Conservation (phyloP, 23 tunicate species). For the Trididemnum nubilum region DNA sequence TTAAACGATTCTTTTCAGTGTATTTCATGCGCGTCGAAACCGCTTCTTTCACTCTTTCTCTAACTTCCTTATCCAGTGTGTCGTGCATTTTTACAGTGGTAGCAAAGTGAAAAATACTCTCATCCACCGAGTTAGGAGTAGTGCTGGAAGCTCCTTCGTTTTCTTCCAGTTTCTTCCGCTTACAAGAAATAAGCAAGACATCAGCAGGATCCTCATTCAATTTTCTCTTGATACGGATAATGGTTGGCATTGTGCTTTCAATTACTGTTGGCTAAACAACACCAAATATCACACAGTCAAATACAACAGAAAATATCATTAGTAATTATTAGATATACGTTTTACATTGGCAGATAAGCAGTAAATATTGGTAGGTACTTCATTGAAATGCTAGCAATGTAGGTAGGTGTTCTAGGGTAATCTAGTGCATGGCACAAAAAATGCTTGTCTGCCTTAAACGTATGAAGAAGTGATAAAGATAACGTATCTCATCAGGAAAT, state of each 20-base stretch:
- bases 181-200: constrained; percentile 76
- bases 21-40: neutral
- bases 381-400: no score
- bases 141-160: constrained; percentile 34
- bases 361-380: no score
- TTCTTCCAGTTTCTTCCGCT: constrained; percentile 52
- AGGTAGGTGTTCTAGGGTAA: no score
- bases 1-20: neutral
- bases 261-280: constrained; percentile 1
- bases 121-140: constrained; percentile 61
- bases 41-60: constrained; percentile 60
- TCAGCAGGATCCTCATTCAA: constrained; percentile 70
- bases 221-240: constrained; percentile 78
- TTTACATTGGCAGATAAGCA: no score
- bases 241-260: constrained; percentile 56
- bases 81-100: constrained; percentile 43
- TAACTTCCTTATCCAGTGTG: constrained; percentile 42
- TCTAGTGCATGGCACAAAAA: no score
- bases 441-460: no score
- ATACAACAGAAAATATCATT: no score
- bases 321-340: no score
- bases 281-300: no score
- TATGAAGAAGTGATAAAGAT: no score
- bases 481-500: no score
- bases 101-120: constrained; percentile 82